Base-by-base conservation (phyloP, 2,113 vertebrate species). In the Osmerus eperlanus region DNA sequence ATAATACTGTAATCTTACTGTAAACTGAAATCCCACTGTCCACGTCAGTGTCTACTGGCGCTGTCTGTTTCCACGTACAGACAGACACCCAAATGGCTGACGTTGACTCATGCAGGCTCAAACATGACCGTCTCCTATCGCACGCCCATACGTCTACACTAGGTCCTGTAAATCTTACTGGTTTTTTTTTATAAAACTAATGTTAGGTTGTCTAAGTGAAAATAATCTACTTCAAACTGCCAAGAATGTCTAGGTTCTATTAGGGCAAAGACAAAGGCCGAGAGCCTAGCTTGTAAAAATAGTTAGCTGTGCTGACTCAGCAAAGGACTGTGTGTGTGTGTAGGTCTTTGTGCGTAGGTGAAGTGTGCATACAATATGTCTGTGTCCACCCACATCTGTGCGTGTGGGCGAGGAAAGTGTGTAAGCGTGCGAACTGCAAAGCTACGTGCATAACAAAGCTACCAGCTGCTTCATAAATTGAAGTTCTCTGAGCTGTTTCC, bases 261-360 rank as follows among this genome's bases (percentile, higher is more conserved):
- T 32, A 76, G 79, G 80, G 68, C 70, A 66, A 81, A 84, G 78
- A 82, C 75, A 79, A 76, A 83, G 72, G 70, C 72, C 32, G 73
- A 76, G 73, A 72, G 76, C 66, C 67, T 63, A 68, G 84, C 84
- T 72, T 85, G 82, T 89, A 85, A 88, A 93, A 91, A 90, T 76
- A 90, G 79, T 68, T 61, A 70, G 56, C 54, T 4, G 0, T 59
- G 79, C 87, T 91, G 87, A 91, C 71, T 91, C 83, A 80, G 86
- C 82, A 83, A 70, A 79, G 60, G 68, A 55, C 19, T 63, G 67
- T 70, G 67, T 73, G 64, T 47, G 1, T 29, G 65, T 61, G 21
- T 53, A 2, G 21, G 47, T 4, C 13, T 11, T 1, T 3, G 25
- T n/a, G 12, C 21, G 29, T 23, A 18, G 23, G 56, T 69, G n/a